Base-by-base conservation (phyloP, 2,113 vertebrate species). In the Pteruthius melanotis region DNA sequence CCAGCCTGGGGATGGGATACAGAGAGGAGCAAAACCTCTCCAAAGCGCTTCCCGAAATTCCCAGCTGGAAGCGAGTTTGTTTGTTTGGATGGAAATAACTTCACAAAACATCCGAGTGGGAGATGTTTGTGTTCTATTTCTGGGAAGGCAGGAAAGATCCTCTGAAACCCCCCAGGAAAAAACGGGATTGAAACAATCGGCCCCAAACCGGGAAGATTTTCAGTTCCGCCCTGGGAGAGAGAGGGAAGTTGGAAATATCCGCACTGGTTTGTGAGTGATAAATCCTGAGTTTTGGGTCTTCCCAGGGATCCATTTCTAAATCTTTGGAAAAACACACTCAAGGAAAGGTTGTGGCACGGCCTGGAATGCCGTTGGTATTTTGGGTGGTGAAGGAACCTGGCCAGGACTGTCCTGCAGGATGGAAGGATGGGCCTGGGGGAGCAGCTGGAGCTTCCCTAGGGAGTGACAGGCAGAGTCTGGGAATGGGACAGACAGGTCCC, bases 21-120 rank as follows among this genome's bases (percentile, higher is more conserved):
- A 78, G 83, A 52, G 7, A 61, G 71, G 47, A 59, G 83, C n/a
- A 68, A 94, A 83, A 86, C 68, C 15, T 71, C 63, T 28, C 66
- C 76, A 45, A 83, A 89, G 19, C 53, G 45, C 86, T 94, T 64
- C 53, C 63, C 27, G 18, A 47, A 94, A 93, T 86, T 94, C 94
- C 76, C 87, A 95, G 72, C 83, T 66, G 92, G 90, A 83, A 87
- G 23, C 15, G 13, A 64, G 83, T 91, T 91, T 93, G 53, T 91
- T 95, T 85, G 76, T 85, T 90, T 57, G 37, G 75, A 52, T 74
- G 93, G 77, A 87, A 95, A 87, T 69, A 93, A 39, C 85, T 85
- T 76, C 75, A 49, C 61, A 79, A 93, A 96, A 94, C 94, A 91
- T 93, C 80, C 35, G 53, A 95, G 71, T 11, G 11, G 80, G 35